A percentile compares a stretch with the other conserved stretches of the same genome.
Conservation (phyloP, 2,888 invertebrate species). For the Lasioglossum malachurum region DNA sequence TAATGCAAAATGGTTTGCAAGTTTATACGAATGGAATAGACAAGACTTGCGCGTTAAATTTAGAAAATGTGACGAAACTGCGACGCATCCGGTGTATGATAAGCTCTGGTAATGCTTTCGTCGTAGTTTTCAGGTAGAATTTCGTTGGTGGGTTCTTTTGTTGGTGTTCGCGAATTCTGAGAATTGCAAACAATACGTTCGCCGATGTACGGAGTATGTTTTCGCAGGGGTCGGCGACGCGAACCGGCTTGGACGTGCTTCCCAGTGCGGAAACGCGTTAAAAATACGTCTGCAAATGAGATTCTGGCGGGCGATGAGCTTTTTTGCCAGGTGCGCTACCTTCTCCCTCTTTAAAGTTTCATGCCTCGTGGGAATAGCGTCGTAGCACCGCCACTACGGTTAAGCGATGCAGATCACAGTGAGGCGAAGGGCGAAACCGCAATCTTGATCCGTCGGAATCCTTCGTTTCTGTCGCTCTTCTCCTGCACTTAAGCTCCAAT, state of each 20-base stretch:
- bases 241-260: constrained; percentile 58
- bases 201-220: constrained; percentile 24
- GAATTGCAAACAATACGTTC: constrained; percentile 26
- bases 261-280: constrained; percentile 67
- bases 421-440: constrained; percentile 63
- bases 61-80: neutral
- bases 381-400: constrained; percentile 65
- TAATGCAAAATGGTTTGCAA: neutral
- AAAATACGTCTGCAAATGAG: constrained; percentile 73
- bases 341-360: constrained; percentile 74
- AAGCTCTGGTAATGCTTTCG: neutral
- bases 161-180: neutral
- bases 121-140: neutral
- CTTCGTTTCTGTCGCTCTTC: constrained; percentile 57
- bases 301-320: constrained; percentile 57
- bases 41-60: too few relatives aligned
- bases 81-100: neutral
- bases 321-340: constrained; percentile 52
- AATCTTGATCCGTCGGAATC: constrained; percentile 68
- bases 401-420: constrained; percentile 70
- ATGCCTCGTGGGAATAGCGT: constrained; percentile 73
- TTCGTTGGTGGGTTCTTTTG: neutral
- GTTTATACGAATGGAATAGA: neutral
- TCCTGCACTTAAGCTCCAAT: constrained; percentile 47
- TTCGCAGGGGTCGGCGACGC: constrained; percentile 2